phyloP scores from a whole-genome alignment of 2,888 invertebrate species.

The Drosophila parthenogenetica region DNA sequence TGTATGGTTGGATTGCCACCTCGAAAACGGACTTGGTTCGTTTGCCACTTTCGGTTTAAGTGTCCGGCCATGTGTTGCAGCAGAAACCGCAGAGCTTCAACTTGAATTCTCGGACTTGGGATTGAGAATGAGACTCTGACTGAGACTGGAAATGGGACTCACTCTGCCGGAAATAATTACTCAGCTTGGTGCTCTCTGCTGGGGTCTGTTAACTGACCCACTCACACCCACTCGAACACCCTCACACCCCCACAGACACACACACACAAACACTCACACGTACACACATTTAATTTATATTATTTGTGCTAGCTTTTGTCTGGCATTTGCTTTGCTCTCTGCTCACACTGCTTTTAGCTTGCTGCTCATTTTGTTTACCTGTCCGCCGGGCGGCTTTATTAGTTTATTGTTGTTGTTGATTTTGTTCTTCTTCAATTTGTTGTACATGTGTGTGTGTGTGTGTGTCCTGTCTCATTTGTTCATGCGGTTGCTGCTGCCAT shows the following conservation, averaged over 20 bases:
- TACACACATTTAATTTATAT: constrained; percentile 77
- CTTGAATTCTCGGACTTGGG: constrained; percentile 21
- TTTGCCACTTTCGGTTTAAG: constrained; percentile 66
- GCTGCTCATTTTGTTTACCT: constrained; percentile 71
- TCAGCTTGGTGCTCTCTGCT: constrained; percentile 68
- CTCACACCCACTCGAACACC: constrained; percentile 1
- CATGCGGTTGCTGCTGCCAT: constrained; percentile 70
- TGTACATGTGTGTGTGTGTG: constrained; percentile 27
- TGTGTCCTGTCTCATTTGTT: constrained; percentile 52
- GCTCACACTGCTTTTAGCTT: constrained; percentile 15
- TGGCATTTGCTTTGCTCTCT: constrained; percentile 47
- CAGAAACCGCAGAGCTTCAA: constrained; percentile 67
- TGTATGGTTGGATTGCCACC: constrained; percentile 11
- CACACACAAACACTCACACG: constrained; percentile 22
- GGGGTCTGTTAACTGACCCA: constrained; percentile 14
- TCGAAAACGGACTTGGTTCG: constrained; percentile 12
- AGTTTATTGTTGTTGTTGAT: constrained; percentile 57
- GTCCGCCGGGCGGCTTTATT: constrained; percentile 64
- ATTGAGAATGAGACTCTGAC: constrained; percentile 6
- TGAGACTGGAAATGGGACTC: constrained; percentile 24
- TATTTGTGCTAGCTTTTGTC: constrained; percentile 78
- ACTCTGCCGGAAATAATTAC: constrained; percentile 80
- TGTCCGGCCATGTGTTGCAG: constrained; percentile 82
- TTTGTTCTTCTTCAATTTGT: constrained; percentile 30
- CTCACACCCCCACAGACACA: constrained; percentile 16